Conservation (phyloP, 2,888 invertebrate species). For the Aleiodes alternator region DNA sequence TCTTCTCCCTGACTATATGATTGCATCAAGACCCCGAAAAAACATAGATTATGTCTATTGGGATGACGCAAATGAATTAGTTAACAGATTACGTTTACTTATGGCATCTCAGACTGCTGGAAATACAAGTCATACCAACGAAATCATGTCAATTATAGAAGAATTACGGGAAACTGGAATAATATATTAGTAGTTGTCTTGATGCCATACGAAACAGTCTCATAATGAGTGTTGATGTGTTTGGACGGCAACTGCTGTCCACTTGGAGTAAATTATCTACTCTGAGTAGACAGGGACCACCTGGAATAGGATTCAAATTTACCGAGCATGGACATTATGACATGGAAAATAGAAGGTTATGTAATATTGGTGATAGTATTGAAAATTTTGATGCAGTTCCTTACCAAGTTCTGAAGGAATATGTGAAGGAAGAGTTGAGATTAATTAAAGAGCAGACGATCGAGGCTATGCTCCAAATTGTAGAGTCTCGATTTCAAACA, state of each 20-base stretch:
- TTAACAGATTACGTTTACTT: conserved; percentile 3
- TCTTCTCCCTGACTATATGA: too few relatives aligned
- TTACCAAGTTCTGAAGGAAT: background rate
- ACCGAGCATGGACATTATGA: conserved; percentile 43
- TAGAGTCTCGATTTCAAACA: too few relatives aligned
- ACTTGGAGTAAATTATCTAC: background rate
- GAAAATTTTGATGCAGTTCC: conserved; percentile 38
- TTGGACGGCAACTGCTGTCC: conserved; percentile 34
- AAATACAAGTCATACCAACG: conserved; percentile 8
- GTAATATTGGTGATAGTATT: conserved; percentile 39
- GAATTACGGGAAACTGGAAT: too few relatives aligned
- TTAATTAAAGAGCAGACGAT: too few relatives aligned
- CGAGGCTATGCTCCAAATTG: too few relatives aligned
- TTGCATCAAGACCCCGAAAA: background rate
- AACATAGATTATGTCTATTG: conserved; percentile 1
- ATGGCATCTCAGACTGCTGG: background rate
- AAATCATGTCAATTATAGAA: conserved; percentile 8
- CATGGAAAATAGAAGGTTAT: conserved; percentile 42
- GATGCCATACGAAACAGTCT: background rate
- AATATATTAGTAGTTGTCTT: too few relatives aligned
- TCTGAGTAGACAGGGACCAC: conserved; percentile 23
- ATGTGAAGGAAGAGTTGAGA: too few relatives aligned
- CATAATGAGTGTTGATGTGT: conserved; percentile 38
- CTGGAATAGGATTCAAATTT: conserved; percentile 37
- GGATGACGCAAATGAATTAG: conserved; percentile 3